phyloP scores from a whole-genome alignment of 2,888 invertebrate genomes.

The Diadegma fenestrale region DNA sequence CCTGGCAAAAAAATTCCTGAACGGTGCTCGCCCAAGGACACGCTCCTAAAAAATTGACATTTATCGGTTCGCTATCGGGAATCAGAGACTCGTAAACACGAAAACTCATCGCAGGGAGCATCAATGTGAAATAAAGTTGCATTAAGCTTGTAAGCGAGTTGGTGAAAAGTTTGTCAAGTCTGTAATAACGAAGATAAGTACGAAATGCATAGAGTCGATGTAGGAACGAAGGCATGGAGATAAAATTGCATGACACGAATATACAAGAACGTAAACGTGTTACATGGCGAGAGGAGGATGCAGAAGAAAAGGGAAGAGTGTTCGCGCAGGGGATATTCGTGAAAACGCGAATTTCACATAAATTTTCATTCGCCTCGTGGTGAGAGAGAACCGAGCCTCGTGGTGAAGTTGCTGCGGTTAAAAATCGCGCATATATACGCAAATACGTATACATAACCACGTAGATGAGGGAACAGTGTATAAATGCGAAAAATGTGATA shows the following conservation, averaged over 20 bases:
- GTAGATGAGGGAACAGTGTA: conserved; percentile 43
- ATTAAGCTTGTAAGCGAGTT: conserved; percentile 3
- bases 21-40: too few species aligned
- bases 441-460: not conserved
- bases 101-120: conserved; percentile 3
- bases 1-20: too few species aligned
- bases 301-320: not conserved
- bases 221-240: conserved; percentile 38
- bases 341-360: conserved; percentile 65
- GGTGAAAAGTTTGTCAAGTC: conserved; percentile 32
- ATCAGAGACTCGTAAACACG: not conserved
- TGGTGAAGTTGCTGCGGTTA: conserved; percentile 33
- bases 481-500: conserved; percentile 65
- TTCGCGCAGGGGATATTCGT: conserved; percentile 7
- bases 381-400: conserved; percentile 4
- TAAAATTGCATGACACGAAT: not conserved
- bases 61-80: not conserved
- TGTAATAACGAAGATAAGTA: conserved; percentile 15
- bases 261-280: conserved; percentile 12
- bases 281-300: conserved; percentile 4
- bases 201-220: conserved; percentile 4
- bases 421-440: not conserved
- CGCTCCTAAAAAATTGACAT: too few species aligned
- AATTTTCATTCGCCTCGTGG: conserved; percentile 64
- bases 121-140: conserved; percentile 1